Base-by-base conservation (phyloP, 1,140 invertebrate species). In the Galleria mellonella region DNA sequence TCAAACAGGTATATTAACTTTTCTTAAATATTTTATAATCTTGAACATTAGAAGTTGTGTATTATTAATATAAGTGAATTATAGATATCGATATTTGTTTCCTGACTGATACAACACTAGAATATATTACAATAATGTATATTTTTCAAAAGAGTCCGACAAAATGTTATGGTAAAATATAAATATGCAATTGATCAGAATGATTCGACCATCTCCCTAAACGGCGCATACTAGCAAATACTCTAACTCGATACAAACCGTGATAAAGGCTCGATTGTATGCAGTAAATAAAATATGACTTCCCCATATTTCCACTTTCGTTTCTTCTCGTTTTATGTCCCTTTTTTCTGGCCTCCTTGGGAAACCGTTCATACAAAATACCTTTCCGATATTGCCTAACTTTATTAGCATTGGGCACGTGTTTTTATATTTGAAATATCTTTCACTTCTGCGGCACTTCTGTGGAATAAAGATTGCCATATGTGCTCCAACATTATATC, bases 241-340 rank as follows among this genome's bases (percentile, higher is more conserved):
- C 51, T 56, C 62, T 76, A 72, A 78, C 67, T 74, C 67, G 63
- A 78, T 81, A 82, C 78, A 77, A 69, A 74, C 72, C 59, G 72
- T 81, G 83, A 85, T 86, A 81, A 81, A 84, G 75, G 82, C 78
- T 78, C 83, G 62, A 86, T 84, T 86, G 83, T 85, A 77, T 79
- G 77, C 68, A 83, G 85, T 86, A 86, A 86, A 86, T 87, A 87
- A 86, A 83, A 85, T 84, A 87, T 86, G 75, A 82, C 71, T 77
- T 72, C 61, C 62, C 66, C 77, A 78, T 85, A 85, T 83, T 83
- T 77, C 74, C 67, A 77, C 72, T 70, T 82, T 74, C 75, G 68
- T 76, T 82, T 78, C 72, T 77, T 71, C 65, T 59, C 66, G 54
- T 81, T 82, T 84, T 83, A 82, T 76, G 62, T 62, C 70, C 75